Evolutionary conservation across 2,888 invertebrate species (phyloP), one percentile per base, ranked within the genome.

Genomic region (Eretmocerus hayati): DNA sequence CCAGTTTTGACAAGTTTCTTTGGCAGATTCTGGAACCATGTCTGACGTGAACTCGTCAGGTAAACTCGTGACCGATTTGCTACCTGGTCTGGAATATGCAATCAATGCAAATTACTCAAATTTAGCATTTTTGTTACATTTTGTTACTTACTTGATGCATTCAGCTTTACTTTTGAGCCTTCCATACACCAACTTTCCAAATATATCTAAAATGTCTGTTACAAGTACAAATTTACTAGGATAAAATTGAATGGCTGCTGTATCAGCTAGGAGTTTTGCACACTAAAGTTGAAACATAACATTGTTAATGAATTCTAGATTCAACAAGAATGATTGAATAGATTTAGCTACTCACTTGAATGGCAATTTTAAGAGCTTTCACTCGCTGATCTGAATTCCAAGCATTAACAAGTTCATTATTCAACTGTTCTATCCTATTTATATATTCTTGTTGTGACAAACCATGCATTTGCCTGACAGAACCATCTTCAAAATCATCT

Each of bases 1-100:
- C 99, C 99, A 99, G 75, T 99, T 99, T 58, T 90, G 83, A 66
- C 95, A 95, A 0, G 95, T 97, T 74, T 96, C 96, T 70, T 90
- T 91, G 0, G 94, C 93, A 42, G 84, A 77, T 67, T 91, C 91
- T 1, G 85, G 81, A 5, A 93, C 85, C 74, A 84, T 81, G 57
- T 84, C 84, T 1, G 88, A 80, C 43, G 86, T 84, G 62, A 91
- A 89, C 64, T 82, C 79, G 56, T 81, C 82, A 45, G 81, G 77
- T 46, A 81, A 65, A 43, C 74, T 64, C 51, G 72, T 74, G 2
- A 75, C 64, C 15, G 66, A 63, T 65, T 76, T 78, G 46, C 74
- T 75, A 20, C 77, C 79, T 26, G 77, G 76, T 54, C 80, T 80
- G 53, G 23, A 23, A 20, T 39, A 5, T 33, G 15, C 26, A 6